phyloP scores from a whole-genome alignment of 2,888 invertebrate genomes.

The Malachius bipustulatus region DNA sequence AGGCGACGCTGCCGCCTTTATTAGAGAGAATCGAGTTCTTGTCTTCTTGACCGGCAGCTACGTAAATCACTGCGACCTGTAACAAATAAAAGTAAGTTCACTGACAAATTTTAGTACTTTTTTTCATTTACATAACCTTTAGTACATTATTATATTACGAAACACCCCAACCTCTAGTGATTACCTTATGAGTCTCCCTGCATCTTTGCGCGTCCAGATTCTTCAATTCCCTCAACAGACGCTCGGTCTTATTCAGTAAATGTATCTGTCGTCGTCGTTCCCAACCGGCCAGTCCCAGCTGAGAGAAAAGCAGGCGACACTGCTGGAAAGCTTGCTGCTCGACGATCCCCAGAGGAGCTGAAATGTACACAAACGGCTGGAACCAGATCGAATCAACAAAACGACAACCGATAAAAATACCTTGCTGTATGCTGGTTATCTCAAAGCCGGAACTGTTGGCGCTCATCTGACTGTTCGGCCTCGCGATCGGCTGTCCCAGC shows the following conservation, averaged over 20 bases:
- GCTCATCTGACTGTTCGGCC: constrained; percentile 26
- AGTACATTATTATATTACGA: neutral
- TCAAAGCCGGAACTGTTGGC: constrained; percentile 17
- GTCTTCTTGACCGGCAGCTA: constrained; percentile 94
- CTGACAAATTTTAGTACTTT: no score
- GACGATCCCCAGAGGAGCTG: constrained; percentile 12
- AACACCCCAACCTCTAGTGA: no score
- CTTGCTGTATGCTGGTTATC: constrained; percentile 19
- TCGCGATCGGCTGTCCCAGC: constrained; percentile 29
- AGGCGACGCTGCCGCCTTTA: constrained; percentile 81
- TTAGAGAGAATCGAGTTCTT: constrained; percentile 89
- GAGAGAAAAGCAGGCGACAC: constrained; percentile 81
- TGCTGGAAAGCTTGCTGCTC: constrained; percentile 56
- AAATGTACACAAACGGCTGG: no score
- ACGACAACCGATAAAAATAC: no score
- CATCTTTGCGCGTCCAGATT: constrained; percentile 89
- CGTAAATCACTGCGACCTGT: constrained; percentile 88
- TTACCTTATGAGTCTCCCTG: constrained; percentile 78
- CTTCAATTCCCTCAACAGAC: constrained; percentile 76
- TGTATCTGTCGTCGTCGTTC: constrained; percentile 76
- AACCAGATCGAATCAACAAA: no score
- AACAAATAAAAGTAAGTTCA: constrained; percentile 12
- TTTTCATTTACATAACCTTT: no score
- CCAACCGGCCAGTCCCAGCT: constrained; percentile 83
- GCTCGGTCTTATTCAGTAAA: constrained; percentile 76